Base-by-base conservation (phyloP, 1,140 invertebrate species). In the Camponotus vicinus region DNA sequence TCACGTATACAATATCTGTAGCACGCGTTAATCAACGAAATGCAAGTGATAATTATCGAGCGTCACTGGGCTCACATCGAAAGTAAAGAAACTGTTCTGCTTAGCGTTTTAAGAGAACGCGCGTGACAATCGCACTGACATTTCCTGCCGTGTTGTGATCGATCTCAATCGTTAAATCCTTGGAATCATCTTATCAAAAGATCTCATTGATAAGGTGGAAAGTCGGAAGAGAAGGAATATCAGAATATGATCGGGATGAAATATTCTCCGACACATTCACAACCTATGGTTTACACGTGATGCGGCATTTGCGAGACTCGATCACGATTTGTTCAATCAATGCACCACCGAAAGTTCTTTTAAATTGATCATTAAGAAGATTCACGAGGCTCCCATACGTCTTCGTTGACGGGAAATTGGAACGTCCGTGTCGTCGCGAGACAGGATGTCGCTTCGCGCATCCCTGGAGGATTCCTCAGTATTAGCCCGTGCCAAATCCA, bases 401-500 rank as follows among this genome's bases (percentile, higher is more conserved):
- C 67, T 61, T 73, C 8, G 40, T 71, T 45, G 55, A 75, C 27
- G 40, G 55, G 40, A 63, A 63, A 83, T 75, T 61, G 40, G 55
- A 59, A 59, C 42, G 84, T 63, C 52, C 0, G 52, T 27, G 55
- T 64, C 11, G 59, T 49, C 49, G 61, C 15, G 9, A 84, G 11
- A 79, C 37, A 15, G 18, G n/a, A 84, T 73, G 73, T 64, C 52
- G 63, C 45, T 32, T 80, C 49, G 79, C 45, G 64, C 32, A 34
- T 63, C n/a, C 57, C 45, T 76, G 40, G 21, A 66, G 6, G 55
- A 86, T 49, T 77, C 42, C 42, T 69, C 78, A 87, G 84, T 91
- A 88, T 91, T 85, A 87, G 49, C 63, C 64, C 42, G 89, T 90
- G 90, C 87, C 90, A 91, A 91, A 91, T 87, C 32, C 49, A 63